Conservation (phyloP, 2,113 vertebrate genomes). For the Brachypodius melanocephalos region DNA sequence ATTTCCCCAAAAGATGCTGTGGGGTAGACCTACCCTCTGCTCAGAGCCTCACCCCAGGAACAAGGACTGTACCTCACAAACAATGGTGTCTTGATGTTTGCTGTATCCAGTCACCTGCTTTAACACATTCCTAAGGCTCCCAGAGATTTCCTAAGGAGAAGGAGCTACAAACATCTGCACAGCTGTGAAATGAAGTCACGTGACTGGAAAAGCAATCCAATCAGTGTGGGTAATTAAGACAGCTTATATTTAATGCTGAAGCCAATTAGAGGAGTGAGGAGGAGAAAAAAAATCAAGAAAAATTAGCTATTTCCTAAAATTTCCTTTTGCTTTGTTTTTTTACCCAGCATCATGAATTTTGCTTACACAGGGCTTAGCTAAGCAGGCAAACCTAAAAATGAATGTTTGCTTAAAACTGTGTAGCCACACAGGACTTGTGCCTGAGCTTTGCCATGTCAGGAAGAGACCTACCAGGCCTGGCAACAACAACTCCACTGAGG, state of each 20-base stretch:
- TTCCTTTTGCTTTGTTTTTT: constrained; percentile 64
- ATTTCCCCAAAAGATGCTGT: neutral
- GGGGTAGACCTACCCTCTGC: neutral
- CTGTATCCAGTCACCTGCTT: neutral
- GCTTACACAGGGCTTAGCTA: constrained; percentile 13
- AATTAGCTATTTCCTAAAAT: constrained; percentile 52
- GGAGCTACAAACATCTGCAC: constrained; percentile 35
- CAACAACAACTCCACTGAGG: neutral
- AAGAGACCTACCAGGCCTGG: neutral
- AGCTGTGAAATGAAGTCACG: constrained; percentile 26
- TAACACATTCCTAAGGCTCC: neutral
- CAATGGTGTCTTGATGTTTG: neutral
- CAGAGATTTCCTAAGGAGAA: neutral
- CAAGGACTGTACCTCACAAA: neutral
- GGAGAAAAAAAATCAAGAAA: fast-evolving
- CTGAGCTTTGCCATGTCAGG: constrained; percentile 16
- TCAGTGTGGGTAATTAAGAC: constrained; percentile 64
- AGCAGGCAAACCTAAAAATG: constrained; percentile 40
- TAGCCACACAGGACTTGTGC: neutral
- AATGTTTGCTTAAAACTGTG: constrained; percentile 39
- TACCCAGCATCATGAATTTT: constrained; percentile 40
- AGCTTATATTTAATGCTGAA: constrained; percentile 61
- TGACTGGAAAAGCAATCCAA: constrained; percentile 49
- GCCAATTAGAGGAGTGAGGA: neutral
- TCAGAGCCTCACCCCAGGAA: neutral